Evolutionary conservation across 2,888 invertebrate species (phyloP).

Genomic region (Ecdyonurus torrentis): DNA sequence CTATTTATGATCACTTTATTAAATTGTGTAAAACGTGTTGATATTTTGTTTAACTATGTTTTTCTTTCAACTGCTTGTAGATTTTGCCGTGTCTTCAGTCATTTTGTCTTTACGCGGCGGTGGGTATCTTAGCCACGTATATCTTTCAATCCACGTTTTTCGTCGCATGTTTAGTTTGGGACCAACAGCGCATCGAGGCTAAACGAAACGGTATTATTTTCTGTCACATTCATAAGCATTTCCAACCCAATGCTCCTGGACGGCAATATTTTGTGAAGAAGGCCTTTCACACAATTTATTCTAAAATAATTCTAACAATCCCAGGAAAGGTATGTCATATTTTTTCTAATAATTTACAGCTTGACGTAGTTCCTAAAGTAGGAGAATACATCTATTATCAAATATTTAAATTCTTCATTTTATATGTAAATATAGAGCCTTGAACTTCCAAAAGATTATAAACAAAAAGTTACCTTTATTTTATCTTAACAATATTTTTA

Average conservation of each 20-base stretch:
- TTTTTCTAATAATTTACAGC: no score
- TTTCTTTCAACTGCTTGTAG: slow-evolving; percentile 28
- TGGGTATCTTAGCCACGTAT: slow-evolving; percentile 58
- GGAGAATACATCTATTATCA: no score
- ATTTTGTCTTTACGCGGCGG: slow-evolving; percentile 64
- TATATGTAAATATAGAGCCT: no score
- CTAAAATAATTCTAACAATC: slow-evolving; percentile 43
- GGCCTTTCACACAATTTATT: slow-evolving; percentile 40
- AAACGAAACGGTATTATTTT: slow-evolving; percentile 48
- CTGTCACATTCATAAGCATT: slow-evolving; percentile 43
- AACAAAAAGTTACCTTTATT: no score
- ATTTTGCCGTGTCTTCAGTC: slow-evolving; percentile 65
- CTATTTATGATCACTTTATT: no score
- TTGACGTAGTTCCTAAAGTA: no score
- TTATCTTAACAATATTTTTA: no score
- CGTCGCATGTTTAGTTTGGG: slow-evolving; percentile 56
- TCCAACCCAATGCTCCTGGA: slow-evolving; percentile 33
- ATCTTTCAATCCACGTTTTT: slow-evolving; percentile 66
- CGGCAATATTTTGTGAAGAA: slow-evolving; percentile 38
- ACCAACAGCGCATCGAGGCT: slow-evolving; percentile 41
- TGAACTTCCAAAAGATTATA: no score
- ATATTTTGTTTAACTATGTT: no score
- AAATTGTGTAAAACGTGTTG: no score
- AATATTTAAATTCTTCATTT: no score
- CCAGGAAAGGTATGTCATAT: slow-evolving; percentile 38